Percentiles rank a stretch among this genome's conserved stretches.
phyloP scores from a whole-genome alignment of 1,140 invertebrate genomes.

The Ericerus pela region DNA sequence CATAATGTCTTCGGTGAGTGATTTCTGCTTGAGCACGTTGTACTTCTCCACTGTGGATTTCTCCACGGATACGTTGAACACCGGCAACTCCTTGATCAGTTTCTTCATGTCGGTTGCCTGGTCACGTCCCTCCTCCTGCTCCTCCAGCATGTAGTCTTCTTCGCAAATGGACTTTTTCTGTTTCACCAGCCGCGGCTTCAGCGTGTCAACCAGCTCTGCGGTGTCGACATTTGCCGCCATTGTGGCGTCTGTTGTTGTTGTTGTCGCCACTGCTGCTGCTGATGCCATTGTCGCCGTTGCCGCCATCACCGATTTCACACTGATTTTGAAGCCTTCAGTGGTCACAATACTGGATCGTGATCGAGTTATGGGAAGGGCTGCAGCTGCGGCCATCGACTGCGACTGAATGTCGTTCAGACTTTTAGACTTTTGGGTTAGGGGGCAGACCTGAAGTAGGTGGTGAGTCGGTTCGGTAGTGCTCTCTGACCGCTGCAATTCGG shows the following conservation, averaged over 20 bases:
- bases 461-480: too few relatives aligned
- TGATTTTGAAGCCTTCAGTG: constrained; percentile 30
- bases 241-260: constrained; percentile 43
- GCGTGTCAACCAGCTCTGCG: constrained; percentile 21
- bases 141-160: constrained; percentile 32
- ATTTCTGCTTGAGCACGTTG: constrained; percentile 64
- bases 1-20: constrained; percentile 78
- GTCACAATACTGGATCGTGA: constrained; percentile 59
- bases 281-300: constrained; percentile 17
- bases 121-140: constrained; percentile 41
- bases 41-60: constrained; percentile 34
- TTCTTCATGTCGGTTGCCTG: constrained; percentile 47
- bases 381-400: background rate
- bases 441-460: constrained; percentile 38
- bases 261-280: background rate
- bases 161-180: constrained; percentile 58
- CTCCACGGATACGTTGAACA: constrained; percentile 37
- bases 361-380: constrained; percentile 26
- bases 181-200: constrained; percentile 54
- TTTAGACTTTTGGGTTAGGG: constrained; percentile 52
- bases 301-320: background rate
- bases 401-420: constrained; percentile 56
- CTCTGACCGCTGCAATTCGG: constrained; percentile 25
- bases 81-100: constrained; percentile 41
- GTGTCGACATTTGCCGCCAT: constrained; percentile 34